Evolutionary conservation across 30 jellyfish, hydroid and myxozoan genomes (phyloP), one percentile per base, ranked within the genome.

Genomic region (Nemopilema nomurai): DNA sequence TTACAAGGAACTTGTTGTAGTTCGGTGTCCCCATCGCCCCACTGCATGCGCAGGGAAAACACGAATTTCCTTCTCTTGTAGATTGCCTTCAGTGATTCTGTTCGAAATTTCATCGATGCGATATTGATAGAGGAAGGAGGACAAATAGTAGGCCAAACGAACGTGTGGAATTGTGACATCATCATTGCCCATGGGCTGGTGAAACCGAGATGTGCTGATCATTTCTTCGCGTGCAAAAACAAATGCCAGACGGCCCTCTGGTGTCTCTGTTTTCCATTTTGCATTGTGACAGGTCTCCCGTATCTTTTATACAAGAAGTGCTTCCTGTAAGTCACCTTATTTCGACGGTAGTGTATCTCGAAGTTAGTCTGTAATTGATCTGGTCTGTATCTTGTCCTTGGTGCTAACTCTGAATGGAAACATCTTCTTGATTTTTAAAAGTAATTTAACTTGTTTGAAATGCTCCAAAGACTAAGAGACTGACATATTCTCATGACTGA

Each of bases 221-320:
- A 80, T 49, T 91, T 81, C 79, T 91, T 91, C 28, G 94, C 91
- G n/a, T 91, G 97, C 83, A 81, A 91, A 22, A 86, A 85, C 70
- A 26, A 90, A 20, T 62, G 93, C 16, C 94, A 83, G 77, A 86
- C 88, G 7, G 79, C 80, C 19, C 80, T 91, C 19, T 91, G 97
- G 97, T 80, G 90, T 57, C 70, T 91, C 19, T 91, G 97, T 52
- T 91, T 91, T 74, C 97, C 97, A 22, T 85, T 79, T 69, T 91
- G 94, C 74, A 70, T 91, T 90, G 74, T 91, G 23, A 83, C 88
- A 8, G 96, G 92, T n/a, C 69, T 91, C 13, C 97, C 97, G 0
- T 86, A 74, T 53, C 86, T 85, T 21, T 63, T 79, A n/a, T 91
- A 91, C 93, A 91, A 81, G 75, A 84, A 86, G 25, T 85, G 81